Conservation (phyloP, 2,888 invertebrate genomes). For the Caenorhabditis sp. region DNA sequence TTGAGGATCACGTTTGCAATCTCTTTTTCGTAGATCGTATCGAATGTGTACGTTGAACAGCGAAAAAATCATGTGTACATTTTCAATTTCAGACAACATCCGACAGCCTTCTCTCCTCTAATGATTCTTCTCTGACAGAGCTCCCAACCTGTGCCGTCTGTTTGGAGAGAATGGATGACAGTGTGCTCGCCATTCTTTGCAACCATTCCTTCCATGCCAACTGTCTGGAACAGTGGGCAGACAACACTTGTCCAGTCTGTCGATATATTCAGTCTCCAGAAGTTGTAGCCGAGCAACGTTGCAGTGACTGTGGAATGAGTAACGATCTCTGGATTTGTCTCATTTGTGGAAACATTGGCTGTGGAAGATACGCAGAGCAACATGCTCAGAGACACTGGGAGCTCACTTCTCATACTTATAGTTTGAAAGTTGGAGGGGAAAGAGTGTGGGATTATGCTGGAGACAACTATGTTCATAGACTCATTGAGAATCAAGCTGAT, state of each 20-base stretch:
- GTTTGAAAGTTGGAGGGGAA: conserved; percentile 90
- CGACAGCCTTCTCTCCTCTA: conserved; percentile 50
- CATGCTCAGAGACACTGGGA: conserved; percentile 97
- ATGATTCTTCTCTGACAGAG: conserved; percentile 86
- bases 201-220: conserved; percentile 98
- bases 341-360: conserved; percentile 98
- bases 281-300: conserved; percentile 86
- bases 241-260: conserved; percentile 95
- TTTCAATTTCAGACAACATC: conserved; percentile 53
- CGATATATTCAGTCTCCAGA: conserved; percentile 93
- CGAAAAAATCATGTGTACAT: neutral
- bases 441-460: conserved; percentile 99
- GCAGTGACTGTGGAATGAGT: conserved; percentile 87
- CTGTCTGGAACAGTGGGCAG: conserved; percentile 96
- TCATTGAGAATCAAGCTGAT: conserved; percentile 88
- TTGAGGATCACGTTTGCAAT: conserved; percentile 95
- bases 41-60: conserved; percentile 88
- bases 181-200: conserved; percentile 95
- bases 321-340: conserved; percentile 96
- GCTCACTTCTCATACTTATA: conserved; percentile 96
- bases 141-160: conserved; percentile 98
- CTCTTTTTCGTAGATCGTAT: conserved; percentile 96
- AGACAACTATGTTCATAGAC: conserved; percentile 95
- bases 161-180: conserved; percentile 95
- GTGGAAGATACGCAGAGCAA: conserved; percentile 92